Evolutionary conservation across 2,888 invertebrate genomes (phyloP), one percentile per base, ranked within the genome.

Genomic region (Autographa pulchrina): DNA sequence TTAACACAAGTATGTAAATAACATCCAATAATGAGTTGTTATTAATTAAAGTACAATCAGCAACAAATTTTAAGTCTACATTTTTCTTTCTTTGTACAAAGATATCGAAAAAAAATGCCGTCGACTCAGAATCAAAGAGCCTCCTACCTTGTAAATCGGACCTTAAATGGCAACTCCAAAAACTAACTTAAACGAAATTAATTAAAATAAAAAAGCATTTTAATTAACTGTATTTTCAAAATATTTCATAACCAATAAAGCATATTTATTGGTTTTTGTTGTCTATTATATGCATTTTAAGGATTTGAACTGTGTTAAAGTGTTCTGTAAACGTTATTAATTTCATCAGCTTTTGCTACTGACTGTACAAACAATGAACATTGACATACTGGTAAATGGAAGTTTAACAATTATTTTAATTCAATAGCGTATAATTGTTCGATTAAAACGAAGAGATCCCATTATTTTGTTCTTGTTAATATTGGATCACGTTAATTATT

Each of bases 21-120:
- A 11, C 62, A 38, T 60, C 68, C 38, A 52, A 48, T 72, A 66
- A 80, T 65, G 54, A 67, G 59, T 41, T 32, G 43, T 69, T 59
- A 74, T 73, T 75, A 63, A 63, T 71, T 73, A 65, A 68, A 75
- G 63, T 63, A 52, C 38, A 11, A 13, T 54, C 54, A 14, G 9
- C n/a, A 48, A n/a, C 6, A 48, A 16, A 48, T 3, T 0, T 48
- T n/a, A 4, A 4, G n/a, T n/a, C n/a, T n/a, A n/a, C n/a, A n/a
- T n/a, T n/a, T n/a, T n/a, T n/a, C n/a, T n/a, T n/a, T n/a, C n/a
- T n/a, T n/a, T n/a, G n/a, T n/a, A n/a, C n/a, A n/a, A n/a, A n/a
- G n/a, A n/a, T n/a, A n/a, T n/a, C n/a, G n/a, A n/a, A n/a, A n/a
- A n/a, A n/a, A n/a, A n/a, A n/a, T n/a, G n/a, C n/a, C n/a, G n/a